Conservation (phyloP, 1,140 invertebrate species). For the Potamilus streckersoni region DNA sequence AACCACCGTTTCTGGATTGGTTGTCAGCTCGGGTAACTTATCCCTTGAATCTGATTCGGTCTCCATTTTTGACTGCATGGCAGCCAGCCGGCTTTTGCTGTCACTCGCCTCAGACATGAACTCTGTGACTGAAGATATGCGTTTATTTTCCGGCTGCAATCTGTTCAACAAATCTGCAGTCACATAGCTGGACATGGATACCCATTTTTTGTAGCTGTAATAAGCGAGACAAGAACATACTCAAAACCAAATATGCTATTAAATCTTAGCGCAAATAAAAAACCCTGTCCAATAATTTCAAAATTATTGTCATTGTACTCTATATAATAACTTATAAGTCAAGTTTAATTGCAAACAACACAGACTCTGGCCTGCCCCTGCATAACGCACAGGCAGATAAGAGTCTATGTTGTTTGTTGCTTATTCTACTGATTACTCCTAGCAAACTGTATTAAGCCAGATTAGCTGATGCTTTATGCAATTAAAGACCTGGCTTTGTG, state of each 20-base stretch:
- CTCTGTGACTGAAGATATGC: constrained; percentile 66
- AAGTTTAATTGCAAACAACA: too few relatives aligned
- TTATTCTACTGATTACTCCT: too few relatives aligned
- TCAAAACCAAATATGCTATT: background rate
- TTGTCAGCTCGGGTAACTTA: constrained; percentile 83
- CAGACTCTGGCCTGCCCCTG: too few relatives aligned
- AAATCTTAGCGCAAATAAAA: background rate
- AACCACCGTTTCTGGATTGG: constrained; percentile 82
- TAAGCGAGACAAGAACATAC: background rate
- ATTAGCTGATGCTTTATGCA: too few relatives aligned
- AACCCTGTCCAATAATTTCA: background rate
- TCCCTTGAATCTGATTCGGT: constrained; percentile 6
- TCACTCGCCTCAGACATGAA: constrained; percentile 61
- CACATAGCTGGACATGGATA: constrained; percentile 82
- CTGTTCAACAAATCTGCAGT: constrained; percentile 69
- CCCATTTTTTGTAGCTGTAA: constrained; percentile 85
- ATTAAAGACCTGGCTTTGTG: too few relatives aligned
- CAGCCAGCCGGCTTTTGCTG: constrained; percentile 42
- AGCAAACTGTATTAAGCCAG: too few relatives aligned
- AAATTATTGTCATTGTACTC: background rate
- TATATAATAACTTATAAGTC: too few relatives aligned
- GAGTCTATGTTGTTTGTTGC: background rate
- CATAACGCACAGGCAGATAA: background rate
- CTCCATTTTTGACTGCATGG: background rate
- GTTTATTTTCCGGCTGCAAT: constrained; percentile 74